Conservation (phyloP, 2,797 vertebrate species). For the Micrastur ruficollis region DNA sequence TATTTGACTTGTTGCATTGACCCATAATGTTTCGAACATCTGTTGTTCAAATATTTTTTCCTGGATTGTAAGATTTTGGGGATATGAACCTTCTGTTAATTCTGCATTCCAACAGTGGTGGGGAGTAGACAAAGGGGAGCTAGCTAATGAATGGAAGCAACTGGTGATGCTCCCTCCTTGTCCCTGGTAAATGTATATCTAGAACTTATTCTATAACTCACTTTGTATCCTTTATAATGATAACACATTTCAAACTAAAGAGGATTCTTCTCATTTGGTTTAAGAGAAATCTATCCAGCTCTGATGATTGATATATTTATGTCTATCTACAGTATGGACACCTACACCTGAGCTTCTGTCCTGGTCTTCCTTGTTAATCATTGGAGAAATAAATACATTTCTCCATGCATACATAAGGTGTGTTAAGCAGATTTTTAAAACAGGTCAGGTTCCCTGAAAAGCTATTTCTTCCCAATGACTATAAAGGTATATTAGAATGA, state of each 20-base stretch:
- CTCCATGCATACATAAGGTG: not conserved
- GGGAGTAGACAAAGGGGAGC: not conserved
- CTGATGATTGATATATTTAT: not conserved
- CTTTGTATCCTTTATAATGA: not conserved
- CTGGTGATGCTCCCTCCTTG: not conserved
- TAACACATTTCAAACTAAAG: not conserved
- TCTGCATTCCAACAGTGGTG: not conserved
- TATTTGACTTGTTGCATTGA: not conserved
- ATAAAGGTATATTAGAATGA: not conserved
- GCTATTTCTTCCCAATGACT: not conserved
- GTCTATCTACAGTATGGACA: not conserved
- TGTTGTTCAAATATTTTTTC: not conserved
- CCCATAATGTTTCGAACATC: not conserved
- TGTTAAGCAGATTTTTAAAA: not conserved
- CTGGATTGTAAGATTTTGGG: not conserved
- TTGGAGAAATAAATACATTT: not conserved
- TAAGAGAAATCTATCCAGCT: not conserved
- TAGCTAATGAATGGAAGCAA: not conserved
- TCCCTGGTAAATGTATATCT: not conserved
- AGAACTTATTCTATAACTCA: not conserved
- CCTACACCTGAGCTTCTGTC: not conserved
- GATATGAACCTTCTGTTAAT: not conserved
- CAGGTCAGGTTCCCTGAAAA: not conserved
- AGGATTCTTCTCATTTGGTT: not conserved
- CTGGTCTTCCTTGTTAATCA: not conserved